A percentile compares a stretch with the other conserved stretches of the same genome.
These are phyloP conservation scores for Cheilosia variabilis DNA, from an alignment of 2,888 invertebrate genomes.

Conservation along the genomic window DNA sequence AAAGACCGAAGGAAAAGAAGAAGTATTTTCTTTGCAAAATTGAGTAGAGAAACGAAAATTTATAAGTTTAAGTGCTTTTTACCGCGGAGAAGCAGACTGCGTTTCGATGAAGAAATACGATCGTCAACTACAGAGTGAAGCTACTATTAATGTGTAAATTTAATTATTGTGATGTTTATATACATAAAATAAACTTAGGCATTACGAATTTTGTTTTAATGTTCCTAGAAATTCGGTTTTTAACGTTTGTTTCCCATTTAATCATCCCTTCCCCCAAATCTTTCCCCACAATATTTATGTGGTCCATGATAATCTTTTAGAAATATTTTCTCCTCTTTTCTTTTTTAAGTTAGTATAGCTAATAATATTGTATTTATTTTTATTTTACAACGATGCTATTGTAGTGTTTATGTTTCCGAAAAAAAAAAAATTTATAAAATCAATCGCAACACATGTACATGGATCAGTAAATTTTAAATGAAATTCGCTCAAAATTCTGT, in stretches of 20 bases:
- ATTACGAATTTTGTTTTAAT: constrained; percentile 31
- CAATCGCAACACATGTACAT: not conserved
- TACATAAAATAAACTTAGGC: constrained; percentile 33
- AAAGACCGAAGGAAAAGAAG: not conserved
- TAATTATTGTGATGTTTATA: constrained; percentile 51
- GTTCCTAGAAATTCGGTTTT: constrained; percentile 22
- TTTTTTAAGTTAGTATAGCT: constrained; percentile 51
- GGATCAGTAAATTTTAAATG: constrained; percentile 39
- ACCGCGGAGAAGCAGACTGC: not conserved
- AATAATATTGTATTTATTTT: constrained; percentile 67
- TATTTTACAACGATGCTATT: constrained; percentile 50
- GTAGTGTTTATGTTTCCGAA: constrained; percentile 41
- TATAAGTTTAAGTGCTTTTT: not conserved
- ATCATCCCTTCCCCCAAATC: constrained; percentile 1
- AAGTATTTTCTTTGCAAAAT: not conserved
- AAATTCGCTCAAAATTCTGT: constrained; percentile 53
- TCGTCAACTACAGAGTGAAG: constrained; percentile 7
- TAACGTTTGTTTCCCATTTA: constrained; percentile 5
- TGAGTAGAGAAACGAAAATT: not conserved
- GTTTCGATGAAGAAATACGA: not conserved
- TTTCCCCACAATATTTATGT: constrained; percentile 23
- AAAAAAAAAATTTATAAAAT: not conserved
- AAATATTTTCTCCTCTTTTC: constrained; percentile 24
- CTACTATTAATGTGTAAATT: constrained; percentile 14
- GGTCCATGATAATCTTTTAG: constrained; percentile 37